Base-by-base conservation (phyloP, 2,113 vertebrate genomes). In the Rynchops niger region DNA sequence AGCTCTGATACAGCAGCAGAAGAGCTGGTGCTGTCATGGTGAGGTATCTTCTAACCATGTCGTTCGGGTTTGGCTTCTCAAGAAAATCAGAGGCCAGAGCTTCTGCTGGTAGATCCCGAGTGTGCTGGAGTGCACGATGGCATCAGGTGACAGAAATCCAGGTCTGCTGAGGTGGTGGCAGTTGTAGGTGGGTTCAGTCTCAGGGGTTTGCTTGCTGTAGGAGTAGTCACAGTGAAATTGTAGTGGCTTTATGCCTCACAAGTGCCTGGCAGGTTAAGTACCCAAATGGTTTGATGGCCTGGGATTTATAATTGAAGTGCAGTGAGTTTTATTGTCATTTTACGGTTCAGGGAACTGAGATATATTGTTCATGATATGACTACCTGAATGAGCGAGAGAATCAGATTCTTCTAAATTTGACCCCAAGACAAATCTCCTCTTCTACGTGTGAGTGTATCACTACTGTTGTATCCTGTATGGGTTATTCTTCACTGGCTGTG, bases 121-220 rank as follows among this genome's bases (percentile, higher is more conserved):
- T 32, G 13, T 63, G 29, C 77, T 50, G 21, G 56, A 65, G 55
- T 45, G 8, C n/a, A 25, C 0, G 0, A 3, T 74, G 36, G 26
- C 13, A 40, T 63, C 22, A 29, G 20, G 10, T 88, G 56, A 34
- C 21, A 72, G 70, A 90, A 92, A 65, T 59, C 12, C 1, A 1
- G 22, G 18, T 63, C 47, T 71, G 9, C 47, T 71, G 53, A 79
- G 40, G 14, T 69, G 14, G 22, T 90, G 23, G 7, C 43, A 26
- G 1, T 90, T 85, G n/a, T 74, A 29, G 32, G 8, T 71, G 10
- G 29, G 9, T 47, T 82, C 22, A 9, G 20, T 63, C 27, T 82
- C 7, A 3, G 56, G 15, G 20, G 22, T 82, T 80, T 83, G 62
- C 29, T 88, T 89, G n/a, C 69, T 5, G 1, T 78, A 53, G 22